Conservation (phyloP, 2,113 vertebrate species). For the Tragelaphus imberbis region DNA sequence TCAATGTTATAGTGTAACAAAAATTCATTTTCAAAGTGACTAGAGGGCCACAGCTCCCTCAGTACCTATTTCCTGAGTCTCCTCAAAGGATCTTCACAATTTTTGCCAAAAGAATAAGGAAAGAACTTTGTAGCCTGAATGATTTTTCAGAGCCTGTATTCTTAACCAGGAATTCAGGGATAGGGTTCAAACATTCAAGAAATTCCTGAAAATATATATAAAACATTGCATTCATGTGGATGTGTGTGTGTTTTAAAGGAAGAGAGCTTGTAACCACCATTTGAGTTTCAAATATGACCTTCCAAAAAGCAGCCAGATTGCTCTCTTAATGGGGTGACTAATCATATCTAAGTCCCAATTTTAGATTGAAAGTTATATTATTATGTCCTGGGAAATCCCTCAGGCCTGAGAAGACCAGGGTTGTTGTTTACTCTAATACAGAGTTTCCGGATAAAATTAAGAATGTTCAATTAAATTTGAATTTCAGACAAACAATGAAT, state of each 20-base stretch:
- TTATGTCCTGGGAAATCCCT: neutral
- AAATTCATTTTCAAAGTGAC: neutral
- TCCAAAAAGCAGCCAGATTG: neutral
- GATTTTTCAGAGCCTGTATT: neutral
- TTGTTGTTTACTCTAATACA: neutral
- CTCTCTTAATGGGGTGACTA: neutral
- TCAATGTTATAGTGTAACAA: neutral
- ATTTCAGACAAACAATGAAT: neutral
- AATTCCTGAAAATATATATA: slow-evolving; percentile 7
- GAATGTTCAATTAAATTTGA: neutral
- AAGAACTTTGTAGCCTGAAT: neutral
- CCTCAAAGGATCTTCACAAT: neutral
- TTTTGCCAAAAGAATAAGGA: neutral
- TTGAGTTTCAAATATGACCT: neutral
- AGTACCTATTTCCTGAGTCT: neutral
- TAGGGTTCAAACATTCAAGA: neutral
- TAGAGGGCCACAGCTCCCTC: neutral
- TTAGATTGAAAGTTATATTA: neutral
- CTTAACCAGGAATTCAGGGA: neutral
- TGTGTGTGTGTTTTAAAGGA: neutral
- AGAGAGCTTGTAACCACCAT: neutral
- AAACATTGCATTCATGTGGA: neutral
- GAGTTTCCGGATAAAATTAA: neutral
- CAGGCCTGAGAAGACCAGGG: neutral
- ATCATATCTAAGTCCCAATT: neutral